Evolutionary conservation across 2,113 vertebrate species (phyloP).

Genomic region (Cercocebus atys): DNA sequence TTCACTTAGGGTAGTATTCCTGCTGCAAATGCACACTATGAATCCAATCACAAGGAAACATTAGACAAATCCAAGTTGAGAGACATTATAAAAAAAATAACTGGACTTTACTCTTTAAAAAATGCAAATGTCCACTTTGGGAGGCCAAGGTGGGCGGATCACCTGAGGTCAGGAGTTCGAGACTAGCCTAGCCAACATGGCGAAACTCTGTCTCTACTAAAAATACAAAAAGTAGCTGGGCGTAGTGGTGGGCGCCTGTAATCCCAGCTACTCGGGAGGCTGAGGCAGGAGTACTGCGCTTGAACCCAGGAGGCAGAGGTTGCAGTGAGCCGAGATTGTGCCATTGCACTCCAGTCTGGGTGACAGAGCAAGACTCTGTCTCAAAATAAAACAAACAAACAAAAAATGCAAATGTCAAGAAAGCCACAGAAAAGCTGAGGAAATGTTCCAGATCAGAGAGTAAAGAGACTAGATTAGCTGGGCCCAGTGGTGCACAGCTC

Average conservation of each 20-base stretch:
- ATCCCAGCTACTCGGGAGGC: no score
- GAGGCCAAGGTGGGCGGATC: no score
- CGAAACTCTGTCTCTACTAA: no score
- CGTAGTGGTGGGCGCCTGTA: no score
- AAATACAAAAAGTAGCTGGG: no score
- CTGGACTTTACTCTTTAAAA: constrained; percentile 26
- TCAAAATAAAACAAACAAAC: not conserved
- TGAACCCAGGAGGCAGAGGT: no score
- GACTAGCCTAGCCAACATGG: no score
- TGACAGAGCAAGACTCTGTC: not conserved
- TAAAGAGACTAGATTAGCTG: not conserved
- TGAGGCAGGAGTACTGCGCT: no score
- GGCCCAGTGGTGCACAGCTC: not conserved
- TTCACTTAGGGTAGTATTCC: not conserved
- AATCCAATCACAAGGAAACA: not conserved
- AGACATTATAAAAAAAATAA: not conserved
- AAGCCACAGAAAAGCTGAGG: not conserved
- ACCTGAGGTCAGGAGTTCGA: no score
- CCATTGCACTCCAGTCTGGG: not conserved
- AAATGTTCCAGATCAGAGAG: not conserved
- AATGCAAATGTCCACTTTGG: not conserved
- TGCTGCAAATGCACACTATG: not conserved
- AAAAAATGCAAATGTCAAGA: not conserved
- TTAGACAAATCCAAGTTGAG: not conserved
- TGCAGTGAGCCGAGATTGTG: no score